Conservation (phyloP, 2,888 invertebrate species). For the Osedax frankpressi region DNA sequence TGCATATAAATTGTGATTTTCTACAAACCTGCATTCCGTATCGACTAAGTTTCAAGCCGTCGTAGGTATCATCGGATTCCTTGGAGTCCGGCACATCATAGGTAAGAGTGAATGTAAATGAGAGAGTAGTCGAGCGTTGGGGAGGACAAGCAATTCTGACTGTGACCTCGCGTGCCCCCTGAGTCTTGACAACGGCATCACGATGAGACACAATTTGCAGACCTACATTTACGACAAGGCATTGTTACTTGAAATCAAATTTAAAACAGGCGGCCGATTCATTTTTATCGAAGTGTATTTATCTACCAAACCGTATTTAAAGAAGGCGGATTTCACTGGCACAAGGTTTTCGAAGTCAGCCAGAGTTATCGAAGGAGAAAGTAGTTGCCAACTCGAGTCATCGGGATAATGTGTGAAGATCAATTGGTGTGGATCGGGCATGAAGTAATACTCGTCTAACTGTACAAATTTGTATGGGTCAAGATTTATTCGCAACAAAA, state of each 20-base stretch:
- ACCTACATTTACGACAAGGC: too few relatives aligned
- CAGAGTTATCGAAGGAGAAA: conserved; percentile 37
- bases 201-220: conserved; percentile 44
- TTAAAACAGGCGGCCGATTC: conserved; percentile 47
- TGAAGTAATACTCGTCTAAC: conserved; percentile 45
- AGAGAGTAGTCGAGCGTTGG: conserved; percentile 32
- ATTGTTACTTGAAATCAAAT: conserved; percentile 27
- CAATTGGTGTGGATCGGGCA: conserved; percentile 44
- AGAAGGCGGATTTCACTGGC: conserved; percentile 47
- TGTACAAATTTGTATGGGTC: too few relatives aligned
- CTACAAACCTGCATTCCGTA: conserved; percentile 41
- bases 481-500: too few relatives aligned
- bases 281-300: too few relatives aligned
- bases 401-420: conserved; percentile 47
- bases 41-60: conserved; percentile 38
- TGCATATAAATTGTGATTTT: too few relatives aligned
- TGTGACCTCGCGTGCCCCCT: conserved; percentile 36
- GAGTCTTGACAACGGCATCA: conserved; percentile 42
- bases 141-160: conserved; percentile 40
- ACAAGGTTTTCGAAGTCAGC: conserved; percentile 46
- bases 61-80: conserved; percentile 36
- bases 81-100: conserved; percentile 31
- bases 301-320: conserved; percentile 34
- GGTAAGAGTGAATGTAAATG: conserved; percentile 44
- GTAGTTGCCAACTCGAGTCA: conserved; percentile 44